A percentile compares a stretch with the other conserved stretches of the same genome.
These are phyloP conservation scores for Alligator sinensis DNA, from an alignment of 2,113 vertebrate genomes.

Conservation along the genomic window DNA sequence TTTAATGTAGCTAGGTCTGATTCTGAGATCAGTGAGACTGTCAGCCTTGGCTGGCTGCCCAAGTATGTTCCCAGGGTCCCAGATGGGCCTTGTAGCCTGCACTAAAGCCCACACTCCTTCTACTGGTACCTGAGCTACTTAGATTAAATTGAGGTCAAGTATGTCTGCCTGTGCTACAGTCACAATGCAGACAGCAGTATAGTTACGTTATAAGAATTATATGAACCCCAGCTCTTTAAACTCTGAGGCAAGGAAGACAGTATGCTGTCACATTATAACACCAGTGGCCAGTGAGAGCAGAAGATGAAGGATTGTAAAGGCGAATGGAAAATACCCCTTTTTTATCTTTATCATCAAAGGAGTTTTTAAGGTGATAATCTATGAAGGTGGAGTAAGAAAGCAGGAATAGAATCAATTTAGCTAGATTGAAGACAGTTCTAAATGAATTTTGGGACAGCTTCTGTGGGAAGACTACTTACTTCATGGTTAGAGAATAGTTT, in stretches of 20 bases:
- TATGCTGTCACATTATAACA: rapidly evolving
- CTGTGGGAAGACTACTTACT: conserved; percentile 12
- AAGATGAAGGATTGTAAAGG: background rate
- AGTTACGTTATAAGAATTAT: background rate
- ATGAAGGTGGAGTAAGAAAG: background rate
- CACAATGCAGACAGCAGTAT: no score
- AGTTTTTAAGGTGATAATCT: background rate
- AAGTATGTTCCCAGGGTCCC: background rate
- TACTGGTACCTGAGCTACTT: background rate
- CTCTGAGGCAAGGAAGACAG: background rate
- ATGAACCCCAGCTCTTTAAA: background rate
- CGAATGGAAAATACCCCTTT: background rate
- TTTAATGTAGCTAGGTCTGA: background rate
- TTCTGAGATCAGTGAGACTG: background rate
- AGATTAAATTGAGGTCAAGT: background rate
- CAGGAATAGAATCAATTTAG: background rate
- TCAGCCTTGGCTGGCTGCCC: no score
- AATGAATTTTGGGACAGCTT: background rate
- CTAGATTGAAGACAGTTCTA: background rate
- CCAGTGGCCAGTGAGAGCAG: background rate
- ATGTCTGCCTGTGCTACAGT: background rate
- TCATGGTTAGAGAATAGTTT: conserved; percentile 34
- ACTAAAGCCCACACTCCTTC: background rate
- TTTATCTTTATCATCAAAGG: background rate
- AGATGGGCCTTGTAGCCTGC: background rate